A percentile compares a stretch with the other conserved stretches of the same genome.
Conservation (phyloP, 2,888 invertebrate genomes). For the Onthophagus sagittarius region DNA sequence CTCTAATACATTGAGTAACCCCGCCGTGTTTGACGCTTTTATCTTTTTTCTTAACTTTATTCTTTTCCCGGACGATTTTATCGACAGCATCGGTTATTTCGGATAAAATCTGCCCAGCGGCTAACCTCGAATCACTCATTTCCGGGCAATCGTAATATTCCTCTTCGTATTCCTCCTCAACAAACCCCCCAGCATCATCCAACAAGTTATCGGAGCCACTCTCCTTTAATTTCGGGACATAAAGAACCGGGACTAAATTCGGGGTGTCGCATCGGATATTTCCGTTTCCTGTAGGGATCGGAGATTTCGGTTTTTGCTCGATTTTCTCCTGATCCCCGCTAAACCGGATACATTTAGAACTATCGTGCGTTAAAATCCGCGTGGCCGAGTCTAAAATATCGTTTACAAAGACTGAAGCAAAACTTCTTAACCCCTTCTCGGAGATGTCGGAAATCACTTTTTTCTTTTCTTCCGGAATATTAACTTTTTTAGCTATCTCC, state of each 20-base stretch:
- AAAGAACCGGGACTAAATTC: constrained; percentile 37
- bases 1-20: constrained; percentile 43
- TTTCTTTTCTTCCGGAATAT: constrained; percentile 16
- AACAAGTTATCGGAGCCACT: constrained; percentile 40
- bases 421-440: constrained; percentile 30
- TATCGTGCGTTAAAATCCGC: constrained; percentile 30
- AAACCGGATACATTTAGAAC: constrained; percentile 26
- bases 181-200: constrained; percentile 43
- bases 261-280: constrained; percentile 37
- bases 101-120: constrained; percentile 33
- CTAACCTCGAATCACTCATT: constrained; percentile 41
- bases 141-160: constrained; percentile 48
- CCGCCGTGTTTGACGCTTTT: constrained; percentile 47
- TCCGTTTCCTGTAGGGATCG: neutral
- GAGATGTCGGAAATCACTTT: constrained; percentile 19
- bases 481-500: neutral
- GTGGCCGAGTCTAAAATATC: constrained; percentile 37
- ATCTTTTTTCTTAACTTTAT: constrained; percentile 34
- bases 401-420: constrained; percentile 33
- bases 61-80: constrained; percentile 28
- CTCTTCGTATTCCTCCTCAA: constrained; percentile 43
- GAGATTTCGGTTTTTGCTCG: constrained; percentile 20
- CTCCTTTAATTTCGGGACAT: constrained; percentile 39
- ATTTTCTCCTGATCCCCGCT: constrained; percentile 13
- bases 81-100: constrained; percentile 31